A percentile compares a stretch with the other conserved stretches of the same genome.
Conservation (phyloP, 1,140 invertebrate genomes). For the Brachionus asplanchnoidis region DNA sequence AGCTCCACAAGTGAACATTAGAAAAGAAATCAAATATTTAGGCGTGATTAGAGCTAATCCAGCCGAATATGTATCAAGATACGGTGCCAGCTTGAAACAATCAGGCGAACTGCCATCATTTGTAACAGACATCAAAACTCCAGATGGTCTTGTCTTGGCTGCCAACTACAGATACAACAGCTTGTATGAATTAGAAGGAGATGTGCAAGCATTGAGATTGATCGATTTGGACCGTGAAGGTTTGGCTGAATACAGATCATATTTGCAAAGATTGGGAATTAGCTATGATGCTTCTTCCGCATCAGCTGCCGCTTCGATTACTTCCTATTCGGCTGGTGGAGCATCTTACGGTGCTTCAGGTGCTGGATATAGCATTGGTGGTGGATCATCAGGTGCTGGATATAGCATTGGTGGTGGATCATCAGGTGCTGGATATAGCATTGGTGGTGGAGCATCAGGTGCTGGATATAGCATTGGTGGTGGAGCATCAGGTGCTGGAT, state of each 20-base stretch:
- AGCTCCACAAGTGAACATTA: neutral
- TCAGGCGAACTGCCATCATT: neutral
- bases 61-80: constrained; percentile 17
- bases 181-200: constrained; percentile 26
- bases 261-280: constrained; percentile 37
- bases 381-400: too few relatives aligned
- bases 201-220: constrained; percentile 24
- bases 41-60: constrained; percentile 37
- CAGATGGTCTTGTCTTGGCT: constrained; percentile 11
- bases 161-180: constrained; percentile 39
- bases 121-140: constrained; percentile 10
- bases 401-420: too few relatives aligned
- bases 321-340: neutral
- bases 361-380: too few relatives aligned
- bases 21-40: constrained; percentile 32
- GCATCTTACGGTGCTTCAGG: neutral
- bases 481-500: neutral
- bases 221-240: constrained; percentile 30
- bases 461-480: neutral
- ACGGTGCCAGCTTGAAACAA: constrained; percentile 25
- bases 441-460: too few relatives aligned
- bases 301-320: neutral
- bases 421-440: too few relatives aligned
- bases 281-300: constrained; percentile 20
- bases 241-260: constrained; percentile 31